Conservation (phyloP, 2,797 vertebrate species). For the Premnoplex brunnescens region DNA sequence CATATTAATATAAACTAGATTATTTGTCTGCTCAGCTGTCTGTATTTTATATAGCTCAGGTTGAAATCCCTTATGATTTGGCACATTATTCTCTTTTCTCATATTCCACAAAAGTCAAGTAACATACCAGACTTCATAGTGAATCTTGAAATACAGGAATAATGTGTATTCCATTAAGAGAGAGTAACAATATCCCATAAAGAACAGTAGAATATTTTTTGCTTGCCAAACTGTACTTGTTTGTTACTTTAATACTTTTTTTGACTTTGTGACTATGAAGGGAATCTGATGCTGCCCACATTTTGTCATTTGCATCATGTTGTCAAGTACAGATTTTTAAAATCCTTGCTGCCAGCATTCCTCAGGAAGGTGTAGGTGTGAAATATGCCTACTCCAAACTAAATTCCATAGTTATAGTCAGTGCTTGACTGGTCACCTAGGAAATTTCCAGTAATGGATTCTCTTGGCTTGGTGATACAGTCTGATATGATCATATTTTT, state of each 20-base stretch:
- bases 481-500: constrained; percentile 26
- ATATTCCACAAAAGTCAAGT: background rate
- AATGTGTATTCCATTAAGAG: background rate
- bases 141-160: background rate
- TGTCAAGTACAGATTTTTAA: constrained; percentile 8
- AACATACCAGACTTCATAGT: background rate
- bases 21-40: background rate
- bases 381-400: constrained; percentile 2
- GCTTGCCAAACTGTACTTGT: background rate
- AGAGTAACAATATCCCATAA: background rate
- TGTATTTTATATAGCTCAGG: background rate
- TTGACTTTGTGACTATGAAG: constrained; percentile 14
- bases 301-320: background rate
- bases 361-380: constrained; percentile 15
- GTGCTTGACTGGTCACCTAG: constrained; percentile 14
- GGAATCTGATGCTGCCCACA: background rate
- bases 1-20: background rate
- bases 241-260: constrained; percentile 12
- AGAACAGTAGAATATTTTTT: background rate
- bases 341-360: constrained; percentile 18
- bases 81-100: background rate
- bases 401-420: background rate
- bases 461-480: background rate
- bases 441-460: background rate
- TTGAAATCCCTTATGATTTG: background rate